These are phyloP conservation scores for Delphinapterus leucas DNA, from an alignment of 2,113 vertebrate genomes.

Conservation along the genomic window DNA sequence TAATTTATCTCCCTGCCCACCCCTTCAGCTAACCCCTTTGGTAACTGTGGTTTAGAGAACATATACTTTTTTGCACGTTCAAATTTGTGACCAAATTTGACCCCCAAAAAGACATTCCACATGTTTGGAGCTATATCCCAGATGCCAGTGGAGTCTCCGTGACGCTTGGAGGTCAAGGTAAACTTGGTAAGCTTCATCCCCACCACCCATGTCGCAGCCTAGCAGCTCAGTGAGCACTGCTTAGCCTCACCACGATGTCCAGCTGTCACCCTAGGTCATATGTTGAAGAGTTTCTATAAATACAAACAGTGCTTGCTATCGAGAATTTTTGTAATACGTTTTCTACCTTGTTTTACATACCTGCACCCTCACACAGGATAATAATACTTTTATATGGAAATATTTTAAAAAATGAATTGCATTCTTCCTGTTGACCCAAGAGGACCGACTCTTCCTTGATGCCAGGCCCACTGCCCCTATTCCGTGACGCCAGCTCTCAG, in stretches of 20 bases:
- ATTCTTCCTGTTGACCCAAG: not conserved
- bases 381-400: no score
- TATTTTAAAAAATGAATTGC: not conserved
- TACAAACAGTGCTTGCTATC: not conserved
- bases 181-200: not conserved
- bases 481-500: not conserved
- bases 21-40: no score
- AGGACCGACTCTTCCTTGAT: not conserved
- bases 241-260: not conserved
- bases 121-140: not conserved
- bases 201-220: rapidly evolving
- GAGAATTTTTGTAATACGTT: not conserved
- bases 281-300: not conserved
- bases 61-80: not conserved
- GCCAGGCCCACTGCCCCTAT: not conserved
- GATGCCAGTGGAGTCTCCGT: not conserved
- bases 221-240: not conserved
- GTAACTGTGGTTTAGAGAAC: not conserved
- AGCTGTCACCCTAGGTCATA: not conserved
- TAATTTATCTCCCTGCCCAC: not conserved
- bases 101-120: not conserved
- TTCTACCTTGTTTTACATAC: not conserved
- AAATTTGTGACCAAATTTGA: not conserved
- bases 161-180: not conserved
- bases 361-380: not conserved